Base-by-base conservation (phyloP, 2,888 invertebrate species). In the Lottia scabra region DNA sequence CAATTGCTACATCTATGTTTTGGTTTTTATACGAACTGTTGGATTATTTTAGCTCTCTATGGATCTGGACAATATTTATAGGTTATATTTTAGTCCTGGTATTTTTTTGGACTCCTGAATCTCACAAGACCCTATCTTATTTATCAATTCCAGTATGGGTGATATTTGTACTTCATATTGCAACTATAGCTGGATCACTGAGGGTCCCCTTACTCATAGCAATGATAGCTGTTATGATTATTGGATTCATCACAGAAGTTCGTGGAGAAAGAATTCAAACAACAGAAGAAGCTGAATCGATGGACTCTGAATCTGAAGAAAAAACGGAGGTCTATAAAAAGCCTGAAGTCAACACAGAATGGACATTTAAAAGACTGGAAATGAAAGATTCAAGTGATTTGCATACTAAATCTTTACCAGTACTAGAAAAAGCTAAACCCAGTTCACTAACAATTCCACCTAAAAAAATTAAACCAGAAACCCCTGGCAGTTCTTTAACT, bases 111-210 rank as follows among this genome's bases (percentile, higher is more conserved):
- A 93, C 92, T 46, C 93, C 94, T 0, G 91, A 93, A 75, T 93
- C 94, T 75, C 90, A 90, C 8, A 90, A 92, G 70, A 94, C 95
- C 85, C 74, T 90, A 38, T 77, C 80, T 16, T 80, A 80, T 48
- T 75, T 90, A 48, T 92, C 93, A 62, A 91, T 93, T 67, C 92
- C 93, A 13, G 93, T 96, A 0, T 97, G 96, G 96, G 90, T 95
- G 16, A 91, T 94, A 5, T 89, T 95, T 45, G 93, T 94, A 26
- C 93, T 95, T 79, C 95, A 94, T 85, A 83, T 94, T 15, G 94
- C 95, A 65, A 94, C 94, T 80, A 91, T 94, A 48, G 92, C 95
- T 1, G 95, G 95, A 0, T 92, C 93, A 0, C 92, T 95, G 62
- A 93, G 95, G 89, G 93, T 95, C n/a, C 93, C 94, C 65, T 92